phyloP scores from a whole-genome alignment of 1,140 invertebrate species.

The Meloidogyne hapla region DNA sequence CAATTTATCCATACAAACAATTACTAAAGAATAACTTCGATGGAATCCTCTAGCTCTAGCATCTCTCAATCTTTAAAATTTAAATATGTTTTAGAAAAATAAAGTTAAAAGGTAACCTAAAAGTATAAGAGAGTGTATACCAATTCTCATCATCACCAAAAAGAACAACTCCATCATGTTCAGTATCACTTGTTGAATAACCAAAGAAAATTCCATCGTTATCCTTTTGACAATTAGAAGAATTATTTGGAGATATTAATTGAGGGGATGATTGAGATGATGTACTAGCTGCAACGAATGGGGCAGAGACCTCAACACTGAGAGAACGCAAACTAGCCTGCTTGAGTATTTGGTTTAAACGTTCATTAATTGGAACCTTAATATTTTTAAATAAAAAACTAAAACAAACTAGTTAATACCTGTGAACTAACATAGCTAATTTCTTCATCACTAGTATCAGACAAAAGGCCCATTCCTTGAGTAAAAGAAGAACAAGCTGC shows the following conservation, averaged over 20 bases:
- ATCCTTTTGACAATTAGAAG: background rate
- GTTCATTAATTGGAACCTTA: constrained; percentile 42
- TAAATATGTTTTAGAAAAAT: background rate
- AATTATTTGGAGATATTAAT: background rate
- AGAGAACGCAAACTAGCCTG: constrained; percentile 43
- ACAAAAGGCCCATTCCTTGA: constrained; percentile 36
- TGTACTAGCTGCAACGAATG: constrained; percentile 27
- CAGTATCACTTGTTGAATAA: constrained; percentile 9
- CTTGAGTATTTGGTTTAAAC: constrained; percentile 40
- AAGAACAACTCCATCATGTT: constrained; percentile 41
- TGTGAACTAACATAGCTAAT: constrained; percentile 49
- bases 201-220: constrained; percentile 4
- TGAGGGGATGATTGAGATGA: background rate
- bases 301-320: constrained; percentile 45
- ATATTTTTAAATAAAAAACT: background rate
- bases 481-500: constrained; percentile 48
- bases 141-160: constrained; percentile 47
- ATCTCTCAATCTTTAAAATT: constrained; percentile 36
- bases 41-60: constrained; percentile 48
- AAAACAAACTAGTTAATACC: too few species aligned
- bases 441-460: constrained; percentile 46
- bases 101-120: constrained; percentile 20
- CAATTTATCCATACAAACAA: constrained; percentile 40
- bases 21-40: constrained; percentile 42
- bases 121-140: constrained; percentile 38